Conservation (phyloP, 2,797 vertebrate genomes). For the Labeo calbasu region DNA sequence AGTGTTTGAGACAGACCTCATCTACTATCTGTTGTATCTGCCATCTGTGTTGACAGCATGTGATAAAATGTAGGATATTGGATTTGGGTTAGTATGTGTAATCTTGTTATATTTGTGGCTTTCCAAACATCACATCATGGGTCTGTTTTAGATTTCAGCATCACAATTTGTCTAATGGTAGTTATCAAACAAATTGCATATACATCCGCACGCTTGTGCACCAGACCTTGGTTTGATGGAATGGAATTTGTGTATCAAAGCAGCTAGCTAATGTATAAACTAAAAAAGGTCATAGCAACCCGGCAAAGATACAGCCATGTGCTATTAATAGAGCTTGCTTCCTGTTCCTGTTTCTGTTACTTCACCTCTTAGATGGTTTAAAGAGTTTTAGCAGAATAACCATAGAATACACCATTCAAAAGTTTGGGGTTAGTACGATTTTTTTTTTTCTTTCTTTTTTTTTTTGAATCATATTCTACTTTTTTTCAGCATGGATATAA, state of each 20-base stretch:
- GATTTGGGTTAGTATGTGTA: constrained; percentile 7
- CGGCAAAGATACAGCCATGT: not conserved
- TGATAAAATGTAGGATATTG: constrained; percentile 28
- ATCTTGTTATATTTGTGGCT: constrained; percentile 8
- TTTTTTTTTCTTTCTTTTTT: not conserved
- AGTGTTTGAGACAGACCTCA: constrained; percentile 11
- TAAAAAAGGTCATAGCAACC: not conserved
- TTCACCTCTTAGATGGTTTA: constrained; percentile 16
- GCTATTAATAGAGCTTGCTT: constrained; percentile 58
- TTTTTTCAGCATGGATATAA: no score
- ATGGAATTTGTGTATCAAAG: not conserved
- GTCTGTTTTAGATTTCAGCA: not conserved
- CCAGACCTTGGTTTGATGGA: not conserved
- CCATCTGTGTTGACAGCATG: constrained; percentile 46
- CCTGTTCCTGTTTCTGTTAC: constrained; percentile 43
- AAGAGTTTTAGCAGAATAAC: constrained; percentile 17
- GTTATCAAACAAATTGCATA: not conserved
- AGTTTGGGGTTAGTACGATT: not conserved
- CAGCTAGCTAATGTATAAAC: not conserved
- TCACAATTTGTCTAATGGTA: not conserved
- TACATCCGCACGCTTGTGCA: not conserved
- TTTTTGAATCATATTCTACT: no score
- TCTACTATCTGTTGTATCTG: constrained; percentile 6
- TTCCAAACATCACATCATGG: not conserved
- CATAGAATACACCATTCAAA: not conserved